These are phyloP conservation scores for Zygothrica quintamaculata DNA, from an alignment of 2,888 invertebrate species.

Conservation along the genomic window DNA sequence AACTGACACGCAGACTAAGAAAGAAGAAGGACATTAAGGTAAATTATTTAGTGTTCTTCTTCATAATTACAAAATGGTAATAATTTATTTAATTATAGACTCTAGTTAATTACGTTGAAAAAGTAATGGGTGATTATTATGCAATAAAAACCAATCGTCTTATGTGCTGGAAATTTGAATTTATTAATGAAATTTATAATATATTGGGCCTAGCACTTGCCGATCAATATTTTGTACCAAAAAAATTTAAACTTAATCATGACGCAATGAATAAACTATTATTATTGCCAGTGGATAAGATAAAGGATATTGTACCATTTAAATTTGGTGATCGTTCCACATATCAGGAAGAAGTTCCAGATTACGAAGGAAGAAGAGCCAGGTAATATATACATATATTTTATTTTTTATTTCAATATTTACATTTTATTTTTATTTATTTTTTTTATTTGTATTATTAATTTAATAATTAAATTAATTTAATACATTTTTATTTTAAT, in stretches of 20 bases:
- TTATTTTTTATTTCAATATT: too few species aligned
- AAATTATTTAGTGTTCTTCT: slow-evolving; percentile 3
- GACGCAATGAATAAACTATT: slow-evolving; percentile 55
- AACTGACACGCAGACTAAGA: slow-evolving; percentile 65
- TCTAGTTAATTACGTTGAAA: slow-evolving; percentile 73
- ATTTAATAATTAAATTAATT: too few species aligned
- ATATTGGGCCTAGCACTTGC: slow-evolving; percentile 73
- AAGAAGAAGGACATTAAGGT: slow-evolving; percentile 62
- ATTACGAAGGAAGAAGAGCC: slow-evolving; percentile 22
- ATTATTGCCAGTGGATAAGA: slow-evolving; percentile 67
- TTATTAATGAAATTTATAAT: slow-evolving; percentile 83
- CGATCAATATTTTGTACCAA: slow-evolving; percentile 67
- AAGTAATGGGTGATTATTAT: slow-evolving; percentile 82
- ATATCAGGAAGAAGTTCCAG: slow-evolving; percentile 72
- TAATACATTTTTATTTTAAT: too few species aligned
- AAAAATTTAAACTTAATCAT: slow-evolving; percentile 9
- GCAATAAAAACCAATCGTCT: slow-evolving; percentile 80
- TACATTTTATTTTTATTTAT: too few species aligned
- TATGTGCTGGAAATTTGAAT: slow-evolving; percentile 83
- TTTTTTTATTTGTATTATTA: too few species aligned
- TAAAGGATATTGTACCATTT: slow-evolving; percentile 69
- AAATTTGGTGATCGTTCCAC: slow-evolving; percentile 82
- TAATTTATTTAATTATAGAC: slow-evolving; percentile 5
- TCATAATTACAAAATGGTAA: neutral
- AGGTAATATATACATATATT: slow-evolving; percentile 26